phyloP scores from a whole-genome alignment of 2,888 invertebrate genomes.

The Drosophila melanosoma region DNA sequence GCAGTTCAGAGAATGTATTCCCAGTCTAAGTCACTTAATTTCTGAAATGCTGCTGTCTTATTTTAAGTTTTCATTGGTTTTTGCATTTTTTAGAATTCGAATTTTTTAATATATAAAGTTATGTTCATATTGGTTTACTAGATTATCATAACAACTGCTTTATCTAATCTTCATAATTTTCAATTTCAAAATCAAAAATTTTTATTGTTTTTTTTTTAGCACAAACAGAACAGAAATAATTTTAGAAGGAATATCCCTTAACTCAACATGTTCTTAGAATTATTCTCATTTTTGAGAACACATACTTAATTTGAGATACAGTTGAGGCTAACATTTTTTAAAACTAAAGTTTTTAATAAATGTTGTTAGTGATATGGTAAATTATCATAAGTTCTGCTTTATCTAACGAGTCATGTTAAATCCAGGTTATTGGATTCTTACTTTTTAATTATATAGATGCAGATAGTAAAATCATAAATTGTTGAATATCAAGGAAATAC shows the following conservation, averaged over 20 bases:
- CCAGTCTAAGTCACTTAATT: background rate
- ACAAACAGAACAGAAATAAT: too few species aligned
- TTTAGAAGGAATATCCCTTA: too few species aligned
- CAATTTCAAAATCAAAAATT: too few species aligned
- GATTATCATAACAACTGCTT: too few species aligned
- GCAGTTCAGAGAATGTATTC: background rate
- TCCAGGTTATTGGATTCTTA: background rate
- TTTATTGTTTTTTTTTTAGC: too few species aligned
- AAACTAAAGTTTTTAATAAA: background rate
- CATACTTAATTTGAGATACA: too few species aligned
- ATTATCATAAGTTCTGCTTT: background rate
- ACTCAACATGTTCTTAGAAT: too few species aligned
- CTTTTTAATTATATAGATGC: background rate
- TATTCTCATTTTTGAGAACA: too few species aligned
- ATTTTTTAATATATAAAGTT: too few species aligned
- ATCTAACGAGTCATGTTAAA: background rate
- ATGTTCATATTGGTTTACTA: too few species aligned
- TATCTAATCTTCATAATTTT: too few species aligned
- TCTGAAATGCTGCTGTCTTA: background rate
- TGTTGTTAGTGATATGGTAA: background rate
- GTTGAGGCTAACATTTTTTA: too few species aligned
- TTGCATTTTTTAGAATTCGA: background rate
- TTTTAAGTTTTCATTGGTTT: background rate
- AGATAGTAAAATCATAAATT: background rate
- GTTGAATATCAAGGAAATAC: background rate